phyloP scores from a whole-genome alignment of 2,113 vertebrate genomes.

The Ptyas mucosa region DNA sequence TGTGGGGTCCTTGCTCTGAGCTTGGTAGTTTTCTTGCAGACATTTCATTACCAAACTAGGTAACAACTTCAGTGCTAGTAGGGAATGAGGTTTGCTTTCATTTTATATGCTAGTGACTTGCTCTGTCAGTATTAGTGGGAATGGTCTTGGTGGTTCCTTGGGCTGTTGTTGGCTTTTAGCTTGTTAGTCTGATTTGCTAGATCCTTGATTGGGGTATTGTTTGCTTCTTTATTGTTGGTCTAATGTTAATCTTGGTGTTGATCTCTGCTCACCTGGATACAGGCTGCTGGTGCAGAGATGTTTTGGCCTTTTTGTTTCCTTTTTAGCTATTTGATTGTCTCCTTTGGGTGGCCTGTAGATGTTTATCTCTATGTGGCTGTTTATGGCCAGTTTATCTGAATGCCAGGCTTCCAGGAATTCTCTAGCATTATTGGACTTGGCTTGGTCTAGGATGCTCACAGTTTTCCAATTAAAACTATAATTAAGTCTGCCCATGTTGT shows the following conservation, averaged over 20 bases:
- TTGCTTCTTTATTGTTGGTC: not conserved
- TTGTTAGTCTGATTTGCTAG: no score
- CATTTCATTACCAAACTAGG: not conserved
- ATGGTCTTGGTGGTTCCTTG: not conserved
- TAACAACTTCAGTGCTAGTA: not conserved
- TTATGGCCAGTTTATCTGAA: not conserved
- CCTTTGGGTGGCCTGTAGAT: not conserved
- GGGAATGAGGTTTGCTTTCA: not conserved
- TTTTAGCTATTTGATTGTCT: not conserved
- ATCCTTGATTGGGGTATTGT: not conserved
- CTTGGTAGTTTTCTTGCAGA: not conserved
- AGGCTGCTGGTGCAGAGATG: not conserved
- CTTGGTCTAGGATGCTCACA: not conserved
- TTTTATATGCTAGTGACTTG: not conserved
- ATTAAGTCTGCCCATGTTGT: not conserved
- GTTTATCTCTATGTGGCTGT: not conserved
- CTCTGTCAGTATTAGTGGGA: not conserved
- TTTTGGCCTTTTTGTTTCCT: not conserved
- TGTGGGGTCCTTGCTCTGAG: not conserved
- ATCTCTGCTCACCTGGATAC: not conserved
- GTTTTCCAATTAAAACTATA: not conserved
- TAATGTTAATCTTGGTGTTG: not conserved
- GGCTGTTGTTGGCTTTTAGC: no score
- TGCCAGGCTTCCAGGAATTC: not conserved
- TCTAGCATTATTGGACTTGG: not conserved